Conservation (phyloP, 2,797 vertebrate genomes). For the Aldrovandia affinis region DNA sequence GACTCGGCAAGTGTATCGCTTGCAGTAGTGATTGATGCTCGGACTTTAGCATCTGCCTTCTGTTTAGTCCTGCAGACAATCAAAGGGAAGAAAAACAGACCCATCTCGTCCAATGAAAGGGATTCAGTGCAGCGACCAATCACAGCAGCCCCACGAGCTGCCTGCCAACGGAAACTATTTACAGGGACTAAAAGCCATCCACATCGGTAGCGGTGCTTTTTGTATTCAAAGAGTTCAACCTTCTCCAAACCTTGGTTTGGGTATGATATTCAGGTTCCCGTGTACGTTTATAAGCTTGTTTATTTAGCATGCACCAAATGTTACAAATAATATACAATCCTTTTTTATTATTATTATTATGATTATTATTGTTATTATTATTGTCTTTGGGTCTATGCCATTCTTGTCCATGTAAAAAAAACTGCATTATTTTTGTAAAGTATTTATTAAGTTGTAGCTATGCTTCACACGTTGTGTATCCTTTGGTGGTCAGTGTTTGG, state of each 20-base stretch:
- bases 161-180: conserved; percentile 39
- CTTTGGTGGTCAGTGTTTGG: conserved; percentile 48
- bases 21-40: background rate
- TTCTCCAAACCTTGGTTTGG: conserved; percentile 38
- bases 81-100: conserved; percentile 26
- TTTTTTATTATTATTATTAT: conserved; percentile 33
- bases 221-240: conserved; percentile 43
- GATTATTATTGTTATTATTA: conserved; percentile 15
- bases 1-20: conserved; percentile 7
- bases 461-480: conserved; percentile 59
- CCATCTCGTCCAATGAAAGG: conserved; percentile 17
- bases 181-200: conserved; percentile 40
- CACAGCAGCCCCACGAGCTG: conserved; percentile 39
- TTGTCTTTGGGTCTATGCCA: conserved; percentile 57
- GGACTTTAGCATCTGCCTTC: background rate
- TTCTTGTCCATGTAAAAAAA: conserved; percentile 69
- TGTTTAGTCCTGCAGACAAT: conserved; percentile 19
- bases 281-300: conserved; percentile 61
- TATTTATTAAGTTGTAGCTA: conserved; percentile 93
- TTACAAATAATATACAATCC: conserved; percentile 55
- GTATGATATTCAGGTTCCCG: conserved; percentile 57
- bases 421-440: conserved; percentile 91
- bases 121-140: conserved; percentile 26
- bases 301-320: conserved; percentile 65
- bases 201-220: conserved; percentile 60